Percentiles rank a stretch among this genome's conserved stretches.
Evolutionary conservation across 2,888 invertebrate species (phyloP).

Genomic region (Octonoba sinensis): DNA sequence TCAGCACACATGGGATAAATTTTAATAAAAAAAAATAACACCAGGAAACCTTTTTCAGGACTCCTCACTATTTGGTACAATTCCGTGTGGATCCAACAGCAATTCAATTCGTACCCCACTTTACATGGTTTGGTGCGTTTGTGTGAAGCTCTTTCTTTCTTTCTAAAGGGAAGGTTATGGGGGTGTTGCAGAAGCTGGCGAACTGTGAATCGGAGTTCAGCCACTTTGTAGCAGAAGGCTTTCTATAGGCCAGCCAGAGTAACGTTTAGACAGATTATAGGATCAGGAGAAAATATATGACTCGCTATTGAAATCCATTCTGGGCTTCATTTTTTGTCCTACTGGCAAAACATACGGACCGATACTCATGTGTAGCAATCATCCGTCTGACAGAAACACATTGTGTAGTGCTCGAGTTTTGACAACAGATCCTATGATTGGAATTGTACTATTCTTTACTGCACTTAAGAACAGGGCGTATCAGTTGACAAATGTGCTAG

Average conservation of each 20-base stretch:
- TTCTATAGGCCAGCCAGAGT: constrained; percentile 27
- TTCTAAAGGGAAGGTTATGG: constrained; percentile 2
- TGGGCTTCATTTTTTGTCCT: neutral
- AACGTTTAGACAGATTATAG: constrained; percentile 55
- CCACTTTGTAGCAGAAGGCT: constrained; percentile 30
- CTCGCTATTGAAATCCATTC: constrained; percentile 19
- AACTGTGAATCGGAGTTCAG: neutral
- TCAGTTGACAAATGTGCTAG: constrained; percentile 33
- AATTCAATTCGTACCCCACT: constrained; percentile 6
- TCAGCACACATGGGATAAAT: too few relatives aligned
- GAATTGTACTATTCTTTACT: constrained; percentile 27
- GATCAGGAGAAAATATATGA: constrained; percentile 40
- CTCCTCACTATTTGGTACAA: constrained; percentile 35
- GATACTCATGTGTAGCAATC: constrained; percentile 43
- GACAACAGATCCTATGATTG: constrained; percentile 24
- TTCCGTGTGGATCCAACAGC: too few relatives aligned
- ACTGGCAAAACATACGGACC: constrained; percentile 11
- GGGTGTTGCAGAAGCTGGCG: constrained; percentile 6
- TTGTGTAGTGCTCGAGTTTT: constrained; percentile 51
- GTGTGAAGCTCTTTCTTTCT: constrained; percentile 38
- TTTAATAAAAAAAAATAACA: too few relatives aligned
- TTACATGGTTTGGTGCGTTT: constrained; percentile 44
- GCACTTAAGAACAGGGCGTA: constrained; percentile 23
- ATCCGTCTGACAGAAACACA: constrained; percentile 29
- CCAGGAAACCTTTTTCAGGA: constrained; percentile 19